Percentiles rank a stretch among this genome's conserved stretches.
Conservation (phyloP, 1,140 invertebrate species). For the Drosophila arawakana region DNA sequence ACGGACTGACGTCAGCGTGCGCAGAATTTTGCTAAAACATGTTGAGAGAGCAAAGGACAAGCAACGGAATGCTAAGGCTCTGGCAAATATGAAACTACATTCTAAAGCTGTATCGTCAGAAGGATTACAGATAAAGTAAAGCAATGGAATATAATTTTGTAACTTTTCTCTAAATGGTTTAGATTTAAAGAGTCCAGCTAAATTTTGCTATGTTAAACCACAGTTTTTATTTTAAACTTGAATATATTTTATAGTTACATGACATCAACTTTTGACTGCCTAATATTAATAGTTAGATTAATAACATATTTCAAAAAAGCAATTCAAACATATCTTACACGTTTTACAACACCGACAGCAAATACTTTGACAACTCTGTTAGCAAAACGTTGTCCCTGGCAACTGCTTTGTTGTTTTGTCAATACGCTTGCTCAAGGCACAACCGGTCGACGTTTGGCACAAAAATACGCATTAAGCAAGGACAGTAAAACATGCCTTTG, state of each 20-base stretch:
- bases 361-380: constrained; percentile 15
- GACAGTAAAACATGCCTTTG: constrained; percentile 57
- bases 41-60: constrained; percentile 16
- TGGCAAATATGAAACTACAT: constrained; percentile 23
- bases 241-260: no score
- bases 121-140: constrained; percentile 15
- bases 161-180: neutral
- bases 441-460: neutral
- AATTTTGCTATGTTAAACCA: no score
- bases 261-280: neutral
- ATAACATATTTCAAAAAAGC: neutral
- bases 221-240: no score
- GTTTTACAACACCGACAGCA: neutral
- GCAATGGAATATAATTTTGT: constrained; percentile 5
- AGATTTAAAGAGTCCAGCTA: no score
- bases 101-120: constrained; percentile 4
- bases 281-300: neutral
- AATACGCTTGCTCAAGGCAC: constrained; percentile 46
- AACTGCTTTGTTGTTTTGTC: constrained; percentile 53
- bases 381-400: constrained; percentile 12
- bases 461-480: neutral
- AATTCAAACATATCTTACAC: neutral
- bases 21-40: constrained; percentile 13
- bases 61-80: constrained; percentile 15
- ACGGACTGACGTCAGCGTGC: constrained; percentile 68